Evolutionary conservation across 2,113 vertebrate genomes (phyloP), one percentile per base, ranked within the genome.

Genomic region (Epinephelus cyanopodus): DNA sequence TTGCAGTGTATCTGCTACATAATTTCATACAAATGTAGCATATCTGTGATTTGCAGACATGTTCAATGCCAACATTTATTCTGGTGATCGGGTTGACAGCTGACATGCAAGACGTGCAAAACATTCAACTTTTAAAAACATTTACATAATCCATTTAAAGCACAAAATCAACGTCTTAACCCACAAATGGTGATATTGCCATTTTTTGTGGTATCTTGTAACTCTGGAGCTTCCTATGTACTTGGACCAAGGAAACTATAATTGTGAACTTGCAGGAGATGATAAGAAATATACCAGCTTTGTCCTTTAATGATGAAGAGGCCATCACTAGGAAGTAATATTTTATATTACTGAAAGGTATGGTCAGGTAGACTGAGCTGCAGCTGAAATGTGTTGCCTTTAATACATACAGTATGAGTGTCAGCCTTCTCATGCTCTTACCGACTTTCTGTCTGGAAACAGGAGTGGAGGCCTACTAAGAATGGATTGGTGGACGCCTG

Each of bases 391-490:
- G 18, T 21, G 8, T 17, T 45, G 52, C 10, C 29, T 33, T 33
- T 14, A 23, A 62, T 12, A 10, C 11, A 67, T 25, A 54, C 25
- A n/a, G 45, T 8, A 3, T 19, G n/a, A 52, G 68, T 47, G 47
- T 61, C 42, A 25, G 53, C 54, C 17, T 64, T 2, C 11, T 76
- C 56, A 6, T 0, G 17, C 58, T 88, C 97, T 97, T 96, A 99
- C 98, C 98, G 97, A 93, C 98, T 99, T n/a, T 97, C 96, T 12
- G 98, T 99, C 95, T 99, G 98, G 94, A 99, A 99, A 92, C 98
- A 99, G 87, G 98, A 99, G 89, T 99, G 98, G 67, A 99, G 95
- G 89, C 98, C 98, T 12, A 99, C 98, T 77, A 99, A 93, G 95
- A 99, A 99, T 0, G 98, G 98, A 92, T 97, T 99, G 93, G 96